Evolutionary conservation across 2,888 invertebrate species (phyloP).

Genomic region (Yponomeuta plumbellus): DNA sequence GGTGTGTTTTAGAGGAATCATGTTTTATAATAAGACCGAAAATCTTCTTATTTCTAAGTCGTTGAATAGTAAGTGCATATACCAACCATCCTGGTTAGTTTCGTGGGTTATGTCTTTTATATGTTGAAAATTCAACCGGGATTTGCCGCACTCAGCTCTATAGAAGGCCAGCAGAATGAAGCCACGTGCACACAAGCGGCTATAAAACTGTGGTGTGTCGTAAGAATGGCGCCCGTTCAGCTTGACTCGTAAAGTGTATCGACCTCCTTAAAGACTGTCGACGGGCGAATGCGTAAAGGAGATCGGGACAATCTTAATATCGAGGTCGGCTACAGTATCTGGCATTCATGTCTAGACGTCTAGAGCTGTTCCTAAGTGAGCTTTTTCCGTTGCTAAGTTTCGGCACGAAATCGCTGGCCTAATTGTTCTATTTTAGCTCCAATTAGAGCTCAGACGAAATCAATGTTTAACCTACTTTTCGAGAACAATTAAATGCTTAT

Average conservation of each 20-base stretch:
- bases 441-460: background rate
- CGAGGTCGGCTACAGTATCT: no score
- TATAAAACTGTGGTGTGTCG: background rate
- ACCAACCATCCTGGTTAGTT: background rate
- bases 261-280: background rate
- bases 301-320: no score
- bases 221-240: background rate
- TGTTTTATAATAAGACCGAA: no score
- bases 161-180: background rate
- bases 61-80: no score
- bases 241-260: background rate
- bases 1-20: no score
- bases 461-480: background rate
- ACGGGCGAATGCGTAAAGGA: no score
- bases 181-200: background rate
- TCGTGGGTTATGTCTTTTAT: background rate
- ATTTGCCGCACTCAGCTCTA: background rate
- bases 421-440: background rate
- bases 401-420: background rate
- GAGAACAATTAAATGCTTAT: no score
- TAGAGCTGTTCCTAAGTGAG: background rate
- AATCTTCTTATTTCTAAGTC: no score
- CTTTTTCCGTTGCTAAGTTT: background rate
- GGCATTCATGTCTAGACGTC: background rate
- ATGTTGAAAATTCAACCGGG: background rate